phyloP scores from a whole-genome alignment of 2,113 vertebrate species.

The Marmota flaviventris region DNA sequence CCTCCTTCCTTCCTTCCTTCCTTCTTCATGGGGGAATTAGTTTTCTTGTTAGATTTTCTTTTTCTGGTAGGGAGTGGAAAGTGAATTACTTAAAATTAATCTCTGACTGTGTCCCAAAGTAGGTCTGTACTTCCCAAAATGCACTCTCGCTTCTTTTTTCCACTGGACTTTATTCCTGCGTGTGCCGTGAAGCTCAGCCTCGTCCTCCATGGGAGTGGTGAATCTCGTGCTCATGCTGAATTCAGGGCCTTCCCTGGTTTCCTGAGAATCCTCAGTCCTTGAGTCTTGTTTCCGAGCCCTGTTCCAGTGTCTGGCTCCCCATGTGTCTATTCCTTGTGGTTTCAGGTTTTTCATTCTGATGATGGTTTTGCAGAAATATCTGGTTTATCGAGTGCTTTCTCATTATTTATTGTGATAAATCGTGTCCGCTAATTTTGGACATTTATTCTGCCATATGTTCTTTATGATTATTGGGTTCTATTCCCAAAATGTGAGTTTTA shows the following conservation, averaged over 20 bases:
- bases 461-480: background rate
- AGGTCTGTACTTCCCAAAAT: background rate
- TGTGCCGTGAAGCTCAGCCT: background rate
- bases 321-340: background rate
- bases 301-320: background rate
- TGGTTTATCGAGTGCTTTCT: background rate
- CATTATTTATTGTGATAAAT: background rate
- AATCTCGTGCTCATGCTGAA: background rate
- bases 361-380: background rate
- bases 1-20: rapidly evolving
- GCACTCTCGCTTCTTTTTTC: background rate
- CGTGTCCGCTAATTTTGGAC: background rate
- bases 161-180: background rate
- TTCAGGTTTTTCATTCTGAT: background rate
- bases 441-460: too few relatives aligned
- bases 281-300: background rate
- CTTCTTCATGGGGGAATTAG: background rate
- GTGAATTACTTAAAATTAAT: background rate
- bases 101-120: background rate
- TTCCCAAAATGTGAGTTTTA: background rate
- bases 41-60: background rate
- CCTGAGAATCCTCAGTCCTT: background rate
- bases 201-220: background rate
- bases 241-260: background rate
- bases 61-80: background rate